Base-by-base conservation (phyloP, 2,888 invertebrate species). In the Dermolepida albohirtum region DNA sequence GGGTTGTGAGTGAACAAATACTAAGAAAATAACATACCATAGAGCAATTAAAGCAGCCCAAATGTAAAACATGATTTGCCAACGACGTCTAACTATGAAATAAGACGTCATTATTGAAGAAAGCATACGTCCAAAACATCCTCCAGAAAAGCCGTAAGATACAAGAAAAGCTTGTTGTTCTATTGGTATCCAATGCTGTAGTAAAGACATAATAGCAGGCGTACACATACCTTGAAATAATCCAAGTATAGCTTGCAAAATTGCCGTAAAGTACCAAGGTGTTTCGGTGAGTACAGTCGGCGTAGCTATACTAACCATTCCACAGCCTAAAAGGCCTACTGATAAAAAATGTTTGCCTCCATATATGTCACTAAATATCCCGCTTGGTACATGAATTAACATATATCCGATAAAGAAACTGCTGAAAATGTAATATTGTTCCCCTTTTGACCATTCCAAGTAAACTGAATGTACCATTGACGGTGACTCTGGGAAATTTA, bases 91-190 rank as follows among this genome's bases (percentile, higher is more conserved):
- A 29, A 8, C 47, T 12, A 14, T 14, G 22, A 59, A 59, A 14
- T 59, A 59, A 6, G 47, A 14, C 11, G 44, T 44, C 14, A 29
- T 8, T 27, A 47, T 16, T 5, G 29, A 44, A 8, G 12, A 27
- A 7, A 59, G 11, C 47, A 59, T 44, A 10, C 14, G 29, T 12
- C 57, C 59, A 5, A 59, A 12, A 11, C 44, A 59, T 29, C 47
- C 47, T 29, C 59, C 59, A 10, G 59, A 59, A 7, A 34, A 59
- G 12, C 44, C 59, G 59, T 59, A 59, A 10, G 59, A 44, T 14
- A 16, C 7, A 8, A 59, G 29, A 8, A 29, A 29, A 7, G 59
- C 47, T 8, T 10, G 27, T 7, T 34, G 27, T 2, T 47, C 11
- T 6, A 10, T 1, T 12, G 47, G 47, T 17, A 47, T 5, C 47